phyloP scores from a whole-genome alignment of 1,140 invertebrate genomes.

The Drosophila lacteicornis region DNA sequence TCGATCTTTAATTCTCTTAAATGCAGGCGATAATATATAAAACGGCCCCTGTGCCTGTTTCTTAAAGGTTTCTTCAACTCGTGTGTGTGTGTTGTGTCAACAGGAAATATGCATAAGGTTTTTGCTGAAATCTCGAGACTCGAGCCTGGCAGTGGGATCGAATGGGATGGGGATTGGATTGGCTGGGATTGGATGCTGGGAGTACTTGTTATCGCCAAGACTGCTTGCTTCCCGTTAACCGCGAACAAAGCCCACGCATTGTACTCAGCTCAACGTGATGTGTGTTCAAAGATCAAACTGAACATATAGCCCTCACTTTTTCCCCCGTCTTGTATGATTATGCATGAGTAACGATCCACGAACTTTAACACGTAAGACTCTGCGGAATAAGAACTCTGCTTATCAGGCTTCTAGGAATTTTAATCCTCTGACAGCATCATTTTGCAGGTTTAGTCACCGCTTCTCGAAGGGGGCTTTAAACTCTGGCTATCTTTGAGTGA shows the following conservation, averaged over 20 bases:
- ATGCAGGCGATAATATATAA: conserved; percentile 13
- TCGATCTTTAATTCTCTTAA: conserved; percentile 8
- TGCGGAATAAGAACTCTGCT: conserved; percentile 4
- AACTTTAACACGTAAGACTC: conserved; percentile 49
- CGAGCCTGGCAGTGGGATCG: not conserved
- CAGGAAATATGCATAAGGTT: conserved; percentile 70
- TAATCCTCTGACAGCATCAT: conserved; percentile 25
- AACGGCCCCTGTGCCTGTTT: not conserved
- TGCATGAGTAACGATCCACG: conserved; percentile 47
- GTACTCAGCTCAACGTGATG: conserved; percentile 35
- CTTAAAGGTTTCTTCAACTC: conserved; percentile 22
- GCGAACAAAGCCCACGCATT: conserved; percentile 68
- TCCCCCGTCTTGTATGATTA: conserved; percentile 15
- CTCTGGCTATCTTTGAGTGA: not conserved
- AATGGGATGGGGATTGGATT: not conserved
- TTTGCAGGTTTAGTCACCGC: conserved; percentile 18
- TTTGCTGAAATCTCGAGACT: conserved; percentile 21
- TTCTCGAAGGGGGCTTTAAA: not conserved
- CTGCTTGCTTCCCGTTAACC: conserved; percentile 60
- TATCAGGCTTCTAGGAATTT: conserved; percentile 26
- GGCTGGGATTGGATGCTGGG: conserved; percentile 11
- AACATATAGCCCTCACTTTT: conserved; percentile 1
- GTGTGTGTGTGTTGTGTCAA: conserved; percentile 48
- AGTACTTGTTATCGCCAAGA: conserved; percentile 61
- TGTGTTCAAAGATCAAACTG: conserved; percentile 56